phyloP scores from a whole-genome alignment of 2,888 invertebrate species.

The Drosophila nigritarsus region DNA sequence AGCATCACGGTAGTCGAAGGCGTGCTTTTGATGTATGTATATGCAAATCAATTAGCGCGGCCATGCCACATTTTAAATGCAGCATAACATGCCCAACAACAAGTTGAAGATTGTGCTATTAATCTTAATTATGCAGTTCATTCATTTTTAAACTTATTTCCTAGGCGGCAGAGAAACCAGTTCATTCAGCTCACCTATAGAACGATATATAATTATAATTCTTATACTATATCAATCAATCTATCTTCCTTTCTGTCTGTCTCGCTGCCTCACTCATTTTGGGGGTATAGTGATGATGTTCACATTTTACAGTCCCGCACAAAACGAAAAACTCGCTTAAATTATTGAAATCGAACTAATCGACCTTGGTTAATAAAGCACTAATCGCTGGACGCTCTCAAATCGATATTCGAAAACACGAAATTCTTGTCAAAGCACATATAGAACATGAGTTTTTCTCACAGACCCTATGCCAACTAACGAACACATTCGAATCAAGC shows the following conservation, averaged over 20 bases:
- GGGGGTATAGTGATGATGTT: conserved; percentile 54
- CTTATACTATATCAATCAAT: conserved; percentile 40
- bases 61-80: conserved; percentile 37
- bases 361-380: conserved; percentile 61
- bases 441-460: conserved; percentile 27
- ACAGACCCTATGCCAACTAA: conserved; percentile 1
- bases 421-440: conserved; percentile 44
- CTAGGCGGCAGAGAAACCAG: conserved; percentile 58
- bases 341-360: conserved; percentile 29
- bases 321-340: conserved; percentile 38
- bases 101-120: conserved; percentile 34
- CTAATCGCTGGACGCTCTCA: conserved; percentile 14
- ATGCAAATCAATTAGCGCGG: conserved; percentile 54
- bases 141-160: conserved; percentile 40
- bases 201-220: conserved; percentile 7
- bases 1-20: conserved; percentile 45
- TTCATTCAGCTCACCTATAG: conserved; percentile 38
- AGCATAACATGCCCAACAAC: conserved; percentile 26
- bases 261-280: conserved; percentile 1
- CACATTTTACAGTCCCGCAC: conserved; percentile 44
- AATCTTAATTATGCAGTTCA: conserved; percentile 52
- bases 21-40: conserved; percentile 22
- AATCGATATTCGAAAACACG: conserved; percentile 37
- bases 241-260: conserved; percentile 4
- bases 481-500: neutral